These are phyloP conservation scores for Danionella dracula DNA, from an alignment of 2,797 vertebrate species.

Conservation along the genomic window DNA sequence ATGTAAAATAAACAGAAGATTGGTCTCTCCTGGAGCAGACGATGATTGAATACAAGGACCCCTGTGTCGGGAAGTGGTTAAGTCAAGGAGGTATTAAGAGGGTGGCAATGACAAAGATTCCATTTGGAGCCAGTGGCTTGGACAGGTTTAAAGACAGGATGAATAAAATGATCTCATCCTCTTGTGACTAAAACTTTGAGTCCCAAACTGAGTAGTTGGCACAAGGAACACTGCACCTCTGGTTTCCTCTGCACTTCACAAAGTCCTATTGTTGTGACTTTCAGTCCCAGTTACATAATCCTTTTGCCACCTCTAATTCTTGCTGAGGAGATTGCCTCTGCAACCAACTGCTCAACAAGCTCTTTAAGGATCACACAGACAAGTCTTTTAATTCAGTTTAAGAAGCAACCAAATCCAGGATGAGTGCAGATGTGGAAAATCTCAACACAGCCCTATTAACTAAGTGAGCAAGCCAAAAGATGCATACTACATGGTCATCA, in stretches of 20 bases:
- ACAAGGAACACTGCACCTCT: slow-evolving; percentile 18
- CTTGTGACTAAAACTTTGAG: slow-evolving; percentile 32
- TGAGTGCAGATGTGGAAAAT: slow-evolving; percentile 29
- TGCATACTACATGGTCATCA: slow-evolving; percentile 36
- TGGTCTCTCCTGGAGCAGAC: slow-evolving; percentile 34
- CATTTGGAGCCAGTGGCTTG: slow-evolving; percentile 32
- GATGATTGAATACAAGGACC: slow-evolving; percentile 36
- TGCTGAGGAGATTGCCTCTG: slow-evolving; percentile 25
- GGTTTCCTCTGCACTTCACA: slow-evolving; percentile 4
- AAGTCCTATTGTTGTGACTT: slow-evolving; percentile 1
- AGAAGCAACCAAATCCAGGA: slow-evolving; percentile 17
- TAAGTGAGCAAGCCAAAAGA: slow-evolving; percentile 36
- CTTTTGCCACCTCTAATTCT: slow-evolving; percentile 39
- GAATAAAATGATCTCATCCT: slow-evolving; percentile 39
- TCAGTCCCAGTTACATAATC: slow-evolving; percentile 43
- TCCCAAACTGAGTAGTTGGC: slow-evolving; percentile 25
- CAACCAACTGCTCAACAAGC: slow-evolving; percentile 31
- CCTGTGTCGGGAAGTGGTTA: slow-evolving; percentile 19
- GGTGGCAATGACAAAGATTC: slow-evolving; percentile 34
- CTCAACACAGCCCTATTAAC: slow-evolving; percentile 38
- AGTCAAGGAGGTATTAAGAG: slow-evolving; percentile 42
- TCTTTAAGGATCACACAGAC: slow-evolving; percentile 39
- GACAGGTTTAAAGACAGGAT: slow-evolving; percentile 23
- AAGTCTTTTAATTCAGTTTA: slow-evolving; percentile 44
- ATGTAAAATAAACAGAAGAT: slow-evolving; percentile 41